A percentile compares a stretch with the other conserved stretches of the same genome.
Evolutionary conservation across 2,888 invertebrate genomes (phyloP).

Genomic region (Heteromurus nitidus): DNA sequence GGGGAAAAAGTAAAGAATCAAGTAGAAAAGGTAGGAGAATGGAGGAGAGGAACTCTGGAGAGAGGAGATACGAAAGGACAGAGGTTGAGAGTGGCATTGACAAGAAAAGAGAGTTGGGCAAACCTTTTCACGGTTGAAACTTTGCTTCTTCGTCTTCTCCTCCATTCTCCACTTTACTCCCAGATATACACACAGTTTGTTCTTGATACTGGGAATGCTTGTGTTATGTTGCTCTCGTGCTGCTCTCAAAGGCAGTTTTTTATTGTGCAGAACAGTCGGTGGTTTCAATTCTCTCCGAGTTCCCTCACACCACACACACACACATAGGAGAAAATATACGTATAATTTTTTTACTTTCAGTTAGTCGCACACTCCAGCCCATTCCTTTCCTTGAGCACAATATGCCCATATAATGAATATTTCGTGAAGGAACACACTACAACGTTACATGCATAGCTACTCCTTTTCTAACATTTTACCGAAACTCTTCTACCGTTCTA

Average conservation of each 20-base stretch:
- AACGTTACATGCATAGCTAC: constrained; percentile 15
- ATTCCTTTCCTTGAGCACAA: background rate
- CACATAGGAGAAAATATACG: background rate
- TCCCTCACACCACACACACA: constrained; percentile 42
- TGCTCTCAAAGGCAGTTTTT: constrained; percentile 58
- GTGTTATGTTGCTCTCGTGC: too few species aligned
- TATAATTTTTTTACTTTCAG: background rate
- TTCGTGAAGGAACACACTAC: constrained; percentile 53
- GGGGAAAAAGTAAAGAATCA: constrained; percentile 35
- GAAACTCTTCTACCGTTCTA: constrained; percentile 31
- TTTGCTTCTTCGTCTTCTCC: constrained; percentile 40
- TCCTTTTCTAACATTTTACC: constrained; percentile 16
- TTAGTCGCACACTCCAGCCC: background rate
- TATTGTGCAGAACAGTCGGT: constrained; percentile 65
- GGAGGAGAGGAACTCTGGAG: constrained; percentile 51
- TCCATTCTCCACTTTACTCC: background rate
- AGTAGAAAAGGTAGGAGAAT: constrained; percentile 25
- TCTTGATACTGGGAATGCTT: constrained; percentile 33
- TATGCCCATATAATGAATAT: constrained; percentile 58
- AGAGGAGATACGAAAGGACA: constrained; percentile 68
- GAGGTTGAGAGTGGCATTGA: constrained; percentile 73
- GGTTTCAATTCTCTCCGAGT: constrained; percentile 59
- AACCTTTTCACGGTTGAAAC: constrained; percentile 71
- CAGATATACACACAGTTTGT: too few species aligned
- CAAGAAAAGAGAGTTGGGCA: constrained; percentile 70